Conservation (phyloP, 2,113 vertebrate species). For the Gavia stellata region DNA sequence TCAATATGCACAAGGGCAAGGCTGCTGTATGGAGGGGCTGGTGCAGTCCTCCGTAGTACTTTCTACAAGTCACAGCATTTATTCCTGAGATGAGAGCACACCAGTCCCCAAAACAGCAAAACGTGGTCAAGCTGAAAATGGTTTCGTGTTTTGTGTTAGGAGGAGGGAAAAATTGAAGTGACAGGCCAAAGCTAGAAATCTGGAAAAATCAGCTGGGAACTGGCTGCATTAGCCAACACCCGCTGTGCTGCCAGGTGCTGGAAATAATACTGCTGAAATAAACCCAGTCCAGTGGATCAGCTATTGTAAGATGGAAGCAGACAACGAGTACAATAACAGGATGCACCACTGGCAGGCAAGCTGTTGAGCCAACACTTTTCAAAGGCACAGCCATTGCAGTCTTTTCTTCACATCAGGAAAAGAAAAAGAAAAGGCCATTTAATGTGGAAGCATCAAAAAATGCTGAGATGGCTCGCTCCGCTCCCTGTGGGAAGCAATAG, state of each 20-base stretch:
- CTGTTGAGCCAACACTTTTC: not conserved
- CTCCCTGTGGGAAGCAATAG: rapidly evolving
- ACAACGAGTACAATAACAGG: not conserved
- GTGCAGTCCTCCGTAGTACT: not conserved
- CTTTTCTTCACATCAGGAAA: slow-evolving; percentile 39
- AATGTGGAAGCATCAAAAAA: not conserved
- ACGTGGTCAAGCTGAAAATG: not conserved
- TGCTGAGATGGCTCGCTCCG: not conserved
- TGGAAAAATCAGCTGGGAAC: not conserved
- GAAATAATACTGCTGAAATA: not conserved
- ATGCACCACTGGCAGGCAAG: not conserved
- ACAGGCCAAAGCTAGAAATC: not conserved
- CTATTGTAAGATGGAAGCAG: not conserved
- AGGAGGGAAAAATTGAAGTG: not conserved
- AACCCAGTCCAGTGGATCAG: not conserved
- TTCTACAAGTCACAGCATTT: not conserved
- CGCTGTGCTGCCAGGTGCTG: not conserved
- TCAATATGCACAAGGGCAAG: not conserved
- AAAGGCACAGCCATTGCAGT: not conserved
- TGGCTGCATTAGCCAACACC: not conserved
- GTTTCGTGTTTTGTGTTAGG: not conserved
- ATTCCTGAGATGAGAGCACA: not conserved
- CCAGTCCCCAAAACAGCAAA: not conserved
- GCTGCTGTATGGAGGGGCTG: not conserved
- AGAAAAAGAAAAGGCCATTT: not conserved